Percentiles rank a stretch among this genome's conserved stretches.
Evolutionary conservation across 1,140 invertebrate species (phyloP).

Genomic region (Pteromalus puparum): DNA sequence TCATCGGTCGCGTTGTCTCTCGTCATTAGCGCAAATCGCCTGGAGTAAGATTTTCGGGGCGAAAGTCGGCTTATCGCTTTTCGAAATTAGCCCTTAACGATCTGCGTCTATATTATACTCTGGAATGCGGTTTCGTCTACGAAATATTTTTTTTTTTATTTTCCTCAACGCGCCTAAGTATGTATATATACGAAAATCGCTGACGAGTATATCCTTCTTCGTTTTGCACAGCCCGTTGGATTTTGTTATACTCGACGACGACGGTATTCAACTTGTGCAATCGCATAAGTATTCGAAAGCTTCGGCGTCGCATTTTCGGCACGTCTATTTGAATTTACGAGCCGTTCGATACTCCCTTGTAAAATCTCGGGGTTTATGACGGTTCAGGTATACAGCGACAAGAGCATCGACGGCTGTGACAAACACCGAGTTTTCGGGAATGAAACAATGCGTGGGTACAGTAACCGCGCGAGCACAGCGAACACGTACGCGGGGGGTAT

Average conservation of each 20-base stretch:
- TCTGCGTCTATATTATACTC: too few relatives aligned
- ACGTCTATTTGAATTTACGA: neutral
- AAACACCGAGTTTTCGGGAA: too few relatives aligned
- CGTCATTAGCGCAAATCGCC: neutral
- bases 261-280: conserved; percentile 52
- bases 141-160: neutral
- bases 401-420: too few relatives aligned
- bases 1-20: neutral
- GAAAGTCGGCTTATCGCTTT: neutral
- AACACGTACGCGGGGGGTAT: too few relatives aligned
- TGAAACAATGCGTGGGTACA: too few relatives aligned
- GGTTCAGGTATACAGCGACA: too few relatives aligned
- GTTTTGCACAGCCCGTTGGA: conserved; percentile 63
- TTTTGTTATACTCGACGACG: conserved; percentile 56
- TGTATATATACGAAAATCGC: conserved; percentile 58
- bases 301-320: neutral
- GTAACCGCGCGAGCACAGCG: too few relatives aligned
- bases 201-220: conserved; percentile 60
- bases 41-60: neutral
- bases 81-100: neutral
- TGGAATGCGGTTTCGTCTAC: too few relatives aligned
- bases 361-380: too few relatives aligned
- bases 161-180: neutral
- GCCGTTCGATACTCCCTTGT: neutral
- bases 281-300: too few relatives aligned